Percentiles rank a stretch among this genome's conserved stretches.
Evolutionary conservation across 64 coral and sea anemone species (phyloP).

Genomic region (Platygyra sinensis): DNA sequence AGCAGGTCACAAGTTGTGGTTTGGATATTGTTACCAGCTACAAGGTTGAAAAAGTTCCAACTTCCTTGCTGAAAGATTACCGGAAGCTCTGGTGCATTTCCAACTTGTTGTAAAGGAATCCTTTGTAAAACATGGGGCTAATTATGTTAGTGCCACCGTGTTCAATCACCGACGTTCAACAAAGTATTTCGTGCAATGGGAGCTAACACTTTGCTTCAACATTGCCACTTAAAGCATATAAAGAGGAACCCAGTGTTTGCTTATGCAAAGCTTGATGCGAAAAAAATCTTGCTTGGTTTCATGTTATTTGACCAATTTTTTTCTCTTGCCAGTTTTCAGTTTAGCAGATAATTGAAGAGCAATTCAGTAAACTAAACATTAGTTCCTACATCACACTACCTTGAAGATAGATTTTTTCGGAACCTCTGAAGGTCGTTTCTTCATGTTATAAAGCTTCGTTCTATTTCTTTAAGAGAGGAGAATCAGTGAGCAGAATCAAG

Average conservation of each 20-base stretch:
- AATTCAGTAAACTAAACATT: neutral
- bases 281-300: neutral
- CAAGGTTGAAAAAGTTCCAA: slow-evolving; percentile 5
- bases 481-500: neutral
- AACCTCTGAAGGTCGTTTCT: neutral
- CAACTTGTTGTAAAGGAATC: neutral
- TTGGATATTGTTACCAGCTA: neutral
- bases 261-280: neutral
- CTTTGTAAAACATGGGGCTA: neutral
- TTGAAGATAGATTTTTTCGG: neutral
- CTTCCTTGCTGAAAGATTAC: neutral
- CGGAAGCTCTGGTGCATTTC: neutral
- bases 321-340: neutral
- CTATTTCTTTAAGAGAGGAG: neutral
- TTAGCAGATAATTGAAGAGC: neutral
- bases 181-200: no score
- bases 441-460: neutral
- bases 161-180: no score
- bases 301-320: neutral
- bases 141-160: neutral
- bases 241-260: neutral
- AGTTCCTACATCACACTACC: neutral
- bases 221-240: neutral
- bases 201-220: no score
- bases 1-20: neutral